A percentile compares a stretch with the other conserved stretches of the same genome.
phyloP scores from a whole-genome alignment of 2,888 invertebrate genomes.

The Entomobrya proxima region DNA sequence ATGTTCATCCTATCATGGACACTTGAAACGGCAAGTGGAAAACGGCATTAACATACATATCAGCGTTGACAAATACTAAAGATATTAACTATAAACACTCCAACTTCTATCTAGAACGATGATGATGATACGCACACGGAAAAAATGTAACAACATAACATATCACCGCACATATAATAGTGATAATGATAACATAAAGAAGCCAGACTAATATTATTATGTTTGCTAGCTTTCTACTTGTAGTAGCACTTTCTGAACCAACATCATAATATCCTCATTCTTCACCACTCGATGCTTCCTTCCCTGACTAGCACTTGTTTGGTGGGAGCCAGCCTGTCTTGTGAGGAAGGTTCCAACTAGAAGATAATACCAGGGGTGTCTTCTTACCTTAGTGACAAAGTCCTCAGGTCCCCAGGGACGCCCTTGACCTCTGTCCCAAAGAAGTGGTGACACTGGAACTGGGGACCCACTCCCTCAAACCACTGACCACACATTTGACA shows the following conservation, averaged over 20 bases:
- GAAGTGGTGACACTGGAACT: slow-evolving; percentile 57
- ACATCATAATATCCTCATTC: too few species aligned
- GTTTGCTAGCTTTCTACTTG: too few species aligned
- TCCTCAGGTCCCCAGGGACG: slow-evolving; percentile 59
- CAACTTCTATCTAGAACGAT: background rate
- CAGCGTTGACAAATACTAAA: background rate
- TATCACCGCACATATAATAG: background rate
- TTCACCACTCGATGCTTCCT: slow-evolving; percentile 70
- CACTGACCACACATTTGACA: slow-evolving; percentile 68
- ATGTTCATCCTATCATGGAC: background rate
- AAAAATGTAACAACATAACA: background rate
- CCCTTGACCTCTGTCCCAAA: slow-evolving; percentile 65
- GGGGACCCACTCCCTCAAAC: slow-evolving; percentile 49
- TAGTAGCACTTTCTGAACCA: too few species aligned
- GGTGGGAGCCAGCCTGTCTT: slow-evolving; percentile 10
- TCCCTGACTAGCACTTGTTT: slow-evolving; percentile 59
- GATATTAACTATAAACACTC: background rate
- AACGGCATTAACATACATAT: background rate
- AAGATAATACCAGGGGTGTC: slow-evolving; percentile 62
- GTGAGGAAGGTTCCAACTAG: slow-evolving; percentile 69
- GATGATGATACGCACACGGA: too few species aligned
- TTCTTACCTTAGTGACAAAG: slow-evolving; percentile 67
- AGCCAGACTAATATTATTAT: background rate
- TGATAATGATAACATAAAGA: background rate
- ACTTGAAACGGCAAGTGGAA: background rate